Conservation (phyloP, 1,140 invertebrate genomes). For the Atopsyche davidsoni region DNA sequence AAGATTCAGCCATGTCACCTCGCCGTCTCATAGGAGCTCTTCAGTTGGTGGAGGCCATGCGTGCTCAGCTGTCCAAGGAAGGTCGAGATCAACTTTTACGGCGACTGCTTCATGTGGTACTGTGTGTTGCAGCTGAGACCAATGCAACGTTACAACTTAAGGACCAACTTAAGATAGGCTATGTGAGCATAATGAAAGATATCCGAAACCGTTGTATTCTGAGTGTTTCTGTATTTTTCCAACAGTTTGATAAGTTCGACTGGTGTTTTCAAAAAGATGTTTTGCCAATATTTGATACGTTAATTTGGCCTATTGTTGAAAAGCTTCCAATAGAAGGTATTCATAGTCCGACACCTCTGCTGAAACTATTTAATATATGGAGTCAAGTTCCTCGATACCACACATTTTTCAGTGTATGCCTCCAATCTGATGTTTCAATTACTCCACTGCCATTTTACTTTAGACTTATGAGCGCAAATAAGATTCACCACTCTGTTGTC, state of each 20-base stretch:
- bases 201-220: conserved; percentile 55
- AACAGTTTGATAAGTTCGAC: conserved; percentile 68
- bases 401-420: conserved; percentile 59
- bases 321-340: conserved; percentile 75
- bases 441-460: conserved; percentile 63
- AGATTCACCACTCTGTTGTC: conserved; percentile 59
- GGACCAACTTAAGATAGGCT: conserved; percentile 55
- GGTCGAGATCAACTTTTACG: conserved; percentile 61
- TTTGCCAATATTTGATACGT: conserved; percentile 67
- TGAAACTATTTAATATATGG: conserved; percentile 76
- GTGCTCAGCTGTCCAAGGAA: conserved; percentile 79
- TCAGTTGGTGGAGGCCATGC: conserved; percentile 70
- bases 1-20: conserved; percentile 59
- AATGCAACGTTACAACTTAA: conserved; percentile 52
- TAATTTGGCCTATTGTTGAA: conserved; percentile 76
- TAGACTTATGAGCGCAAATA: conserved; percentile 60
- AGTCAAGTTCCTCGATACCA: conserved; percentile 70
- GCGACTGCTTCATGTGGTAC: conserved; percentile 64
- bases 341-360: conserved; percentile 72
- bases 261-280: conserved; percentile 65
- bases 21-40: conserved; percentile 69
- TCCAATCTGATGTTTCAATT: conserved; percentile 39
- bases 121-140: conserved; percentile 61
- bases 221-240: conserved; percentile 67
- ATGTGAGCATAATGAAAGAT: conserved; percentile 60